phyloP scores from a whole-genome alignment of 2,797 vertebrate species.

The Podargus strigoides region DNA sequence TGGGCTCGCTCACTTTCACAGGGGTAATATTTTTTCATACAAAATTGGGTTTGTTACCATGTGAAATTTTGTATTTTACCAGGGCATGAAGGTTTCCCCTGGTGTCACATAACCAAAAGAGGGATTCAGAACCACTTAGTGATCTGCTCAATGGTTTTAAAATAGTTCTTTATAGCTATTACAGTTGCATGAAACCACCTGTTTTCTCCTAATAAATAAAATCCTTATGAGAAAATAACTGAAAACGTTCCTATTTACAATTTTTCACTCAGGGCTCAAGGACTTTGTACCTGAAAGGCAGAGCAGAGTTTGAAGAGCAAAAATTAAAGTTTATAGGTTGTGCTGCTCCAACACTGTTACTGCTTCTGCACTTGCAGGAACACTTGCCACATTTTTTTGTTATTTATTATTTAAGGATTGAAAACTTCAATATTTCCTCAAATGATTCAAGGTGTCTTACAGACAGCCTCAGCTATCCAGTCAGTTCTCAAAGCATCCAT shows the following conservation, averaged over 20 bases:
- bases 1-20: not conserved
- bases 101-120: not conserved
- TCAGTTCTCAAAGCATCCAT: not conserved
- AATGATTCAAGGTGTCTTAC: not conserved
- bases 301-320: not conserved
- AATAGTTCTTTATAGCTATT: not conserved
- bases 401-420: not conserved
- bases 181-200: not conserved
- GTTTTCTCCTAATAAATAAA: not conserved
- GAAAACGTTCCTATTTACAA: not conserved
- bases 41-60: not conserved
- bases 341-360: not conserved
- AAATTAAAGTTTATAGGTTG: not conserved
- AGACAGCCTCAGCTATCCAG: not conserved
- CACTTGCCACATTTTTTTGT: not conserved
- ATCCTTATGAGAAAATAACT: not conserved
- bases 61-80: not conserved
- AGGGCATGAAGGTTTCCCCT: not conserved
- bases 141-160: not conserved
- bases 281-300: not conserved
- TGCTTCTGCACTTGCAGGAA: not conserved
- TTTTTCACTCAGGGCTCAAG: not conserved
- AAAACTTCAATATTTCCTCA: not conserved
- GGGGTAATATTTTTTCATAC: not conserved
- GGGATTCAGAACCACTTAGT: not conserved